Conservation (phyloP, 2,113 vertebrate species). For the Hiodon alosoides region DNA sequence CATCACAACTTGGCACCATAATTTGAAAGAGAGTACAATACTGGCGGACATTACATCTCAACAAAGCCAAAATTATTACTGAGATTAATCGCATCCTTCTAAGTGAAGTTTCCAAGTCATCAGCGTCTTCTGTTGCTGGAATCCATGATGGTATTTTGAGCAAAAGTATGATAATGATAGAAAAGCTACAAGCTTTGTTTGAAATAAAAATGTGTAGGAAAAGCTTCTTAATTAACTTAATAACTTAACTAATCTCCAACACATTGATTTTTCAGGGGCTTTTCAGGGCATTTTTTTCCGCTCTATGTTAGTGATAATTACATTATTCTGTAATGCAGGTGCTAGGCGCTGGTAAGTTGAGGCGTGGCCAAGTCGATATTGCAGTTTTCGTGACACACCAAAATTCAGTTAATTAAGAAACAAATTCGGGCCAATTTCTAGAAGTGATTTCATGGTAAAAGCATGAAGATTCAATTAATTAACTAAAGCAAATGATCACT, state of each 20-base stretch:
- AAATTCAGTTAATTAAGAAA: conserved; percentile 17
- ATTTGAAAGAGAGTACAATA: not conserved
- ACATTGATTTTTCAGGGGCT: conserved; percentile 10
- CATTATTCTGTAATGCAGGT: no score
- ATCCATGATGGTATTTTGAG: conserved; percentile 14
- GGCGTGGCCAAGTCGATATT: no score
- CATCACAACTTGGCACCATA: not conserved
- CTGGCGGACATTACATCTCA: not conserved
- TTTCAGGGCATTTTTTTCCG: no score
- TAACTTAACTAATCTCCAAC: conserved; percentile 22
- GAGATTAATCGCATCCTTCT: not conserved
- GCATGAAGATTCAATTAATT: conserved; percentile 9
- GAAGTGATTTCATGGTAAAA: not conserved
- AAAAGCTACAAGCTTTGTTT: conserved; percentile 35
- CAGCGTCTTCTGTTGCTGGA: conserved; percentile 20
- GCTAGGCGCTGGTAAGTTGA: no score
- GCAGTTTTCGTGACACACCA: no score
- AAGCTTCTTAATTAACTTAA: conserved; percentile 25
- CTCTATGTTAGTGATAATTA: no score
- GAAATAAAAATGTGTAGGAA: conserved; percentile 22
- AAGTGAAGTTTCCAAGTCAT: conserved; percentile 31
- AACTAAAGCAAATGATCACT: not conserved
- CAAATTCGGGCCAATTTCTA: not conserved
- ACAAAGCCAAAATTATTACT: not conserved
- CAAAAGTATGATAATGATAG: conserved; percentile 33